Percentiles rank a stretch among this genome's conserved stretches.
Evolutionary conservation across 2,113 vertebrate species (phyloP).

Genomic region (Illadopsis cleaveri): DNA sequence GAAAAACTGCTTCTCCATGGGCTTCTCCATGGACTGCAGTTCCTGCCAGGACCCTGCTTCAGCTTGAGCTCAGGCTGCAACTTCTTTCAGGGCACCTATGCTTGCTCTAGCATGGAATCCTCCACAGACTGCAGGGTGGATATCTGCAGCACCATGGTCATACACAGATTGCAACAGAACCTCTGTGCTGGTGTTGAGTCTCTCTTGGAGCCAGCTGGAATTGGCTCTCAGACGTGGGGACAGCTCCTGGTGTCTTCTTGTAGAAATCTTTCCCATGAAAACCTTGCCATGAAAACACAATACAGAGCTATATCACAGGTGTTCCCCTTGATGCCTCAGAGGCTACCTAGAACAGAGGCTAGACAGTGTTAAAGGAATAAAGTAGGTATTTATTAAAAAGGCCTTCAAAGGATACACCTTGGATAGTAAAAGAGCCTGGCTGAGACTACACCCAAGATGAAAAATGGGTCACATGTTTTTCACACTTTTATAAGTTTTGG

Average conservation of each 20-base stretch:
- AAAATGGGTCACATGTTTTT: not conserved
- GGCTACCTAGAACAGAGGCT: not conserved
- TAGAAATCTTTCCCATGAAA: not conserved
- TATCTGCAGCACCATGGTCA: not conserved
- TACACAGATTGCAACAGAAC: not conserved
- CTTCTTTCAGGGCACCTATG: not conserved
- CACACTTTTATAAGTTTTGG: not conserved
- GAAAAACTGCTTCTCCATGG: not conserved
- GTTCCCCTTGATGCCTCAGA: not conserved
- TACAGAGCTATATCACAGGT: not conserved
- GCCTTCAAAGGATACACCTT: not conserved
- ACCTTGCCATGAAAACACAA: not conserved
- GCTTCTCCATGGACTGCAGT: not conserved
- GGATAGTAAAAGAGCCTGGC: not conserved
- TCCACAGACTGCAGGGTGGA: not conserved
- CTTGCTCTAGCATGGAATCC: not conserved
- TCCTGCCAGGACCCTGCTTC: not conserved
- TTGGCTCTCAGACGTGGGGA: accelerated
- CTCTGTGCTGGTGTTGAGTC: accelerated
- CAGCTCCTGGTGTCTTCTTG: not conserved
- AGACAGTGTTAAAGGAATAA: not conserved
- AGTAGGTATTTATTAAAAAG: not conserved
- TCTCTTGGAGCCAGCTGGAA: not conserved
- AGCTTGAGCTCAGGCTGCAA: not conserved
- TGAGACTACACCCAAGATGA: not conserved